Base-by-base conservation (phyloP, 1,140 invertebrate genomes). In the Bombus terrestris region DNA sequence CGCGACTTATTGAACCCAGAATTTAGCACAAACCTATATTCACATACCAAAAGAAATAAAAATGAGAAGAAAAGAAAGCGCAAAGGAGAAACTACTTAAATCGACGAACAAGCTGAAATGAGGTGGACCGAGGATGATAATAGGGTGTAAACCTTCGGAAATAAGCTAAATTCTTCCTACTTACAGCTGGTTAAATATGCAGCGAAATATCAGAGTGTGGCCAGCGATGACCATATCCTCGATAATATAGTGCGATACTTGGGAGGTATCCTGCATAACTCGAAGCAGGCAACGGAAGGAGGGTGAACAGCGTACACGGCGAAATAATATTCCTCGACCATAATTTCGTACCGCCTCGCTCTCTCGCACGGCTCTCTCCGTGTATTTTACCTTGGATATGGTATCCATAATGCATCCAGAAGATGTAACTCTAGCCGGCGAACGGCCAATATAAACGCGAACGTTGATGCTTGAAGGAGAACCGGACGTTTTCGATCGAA, bases 261-360 rank as follows among this genome's bases (percentile, higher is more conserved):
- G 88, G 62, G 81, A 88, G 87, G 79, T 88, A 86, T 88, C 88
- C 83, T 68, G 87, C 78, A 88, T 88, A 88, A 88, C 88, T 88
- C 83, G 88, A 88, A 79, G 74, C 25, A 59, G 82, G 59, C 78
- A 75, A 25, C 86, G 82, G 57, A 57, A 66, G 73, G 75, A 43
- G 72, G 77, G 76, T 73, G 86, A 68, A 75, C 39, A 72, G 71
- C 72, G 89, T 73, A 83, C 53, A 75, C 13, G 41, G 71, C 72
- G 89, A 90, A 90, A 90, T 90, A 90, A 90, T 90, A 90, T 90
- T 90, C 86, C 83, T 75, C 68, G 83, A 83, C 68, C 86, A 86
- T 90, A 90, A 90, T 90, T 90, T 89, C 83, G 86, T 53, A 64
- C 69, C 25, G 12, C 28, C 53, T 57, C 76, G 80, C 85, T 87